These are phyloP conservation scores for Chelonia mydas DNA, from an alignment of 2,797 vertebrate species.

Conservation along the genomic window DNA sequence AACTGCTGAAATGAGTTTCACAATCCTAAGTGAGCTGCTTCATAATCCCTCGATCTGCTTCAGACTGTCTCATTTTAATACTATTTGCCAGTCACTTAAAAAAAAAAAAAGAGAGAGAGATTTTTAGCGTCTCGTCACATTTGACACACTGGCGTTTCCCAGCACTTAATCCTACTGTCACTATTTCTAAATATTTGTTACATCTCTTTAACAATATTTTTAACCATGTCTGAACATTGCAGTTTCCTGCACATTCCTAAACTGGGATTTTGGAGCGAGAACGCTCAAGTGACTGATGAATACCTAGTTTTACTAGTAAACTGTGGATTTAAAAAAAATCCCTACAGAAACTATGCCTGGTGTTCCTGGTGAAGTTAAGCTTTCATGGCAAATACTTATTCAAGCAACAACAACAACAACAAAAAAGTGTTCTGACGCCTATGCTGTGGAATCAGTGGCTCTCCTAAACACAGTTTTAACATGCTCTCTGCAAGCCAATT, in stretches of 20 bases:
- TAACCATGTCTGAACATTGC: neutral
- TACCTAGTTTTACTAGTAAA: neutral
- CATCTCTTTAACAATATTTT: neutral
- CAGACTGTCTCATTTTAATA: slow-evolving; percentile 65
- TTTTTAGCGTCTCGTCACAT: slow-evolving; percentile 54
- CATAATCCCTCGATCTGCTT: slow-evolving; percentile 70
- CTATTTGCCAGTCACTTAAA: slow-evolving; percentile 43
- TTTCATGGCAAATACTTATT: neutral
- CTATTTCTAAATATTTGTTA: neutral
- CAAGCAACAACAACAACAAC: neutral
- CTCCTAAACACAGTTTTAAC: slow-evolving; percentile 2
- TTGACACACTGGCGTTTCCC: slow-evolving; percentile 25
- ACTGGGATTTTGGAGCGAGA: neutral
- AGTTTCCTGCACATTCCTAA: no score
- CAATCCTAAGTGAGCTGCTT: slow-evolving; percentile 56
- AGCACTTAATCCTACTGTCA: neutral
- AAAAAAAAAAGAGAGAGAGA: neutral
- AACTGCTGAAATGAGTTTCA: slow-evolving; percentile 46
- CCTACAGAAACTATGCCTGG: neutral
- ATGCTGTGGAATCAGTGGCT: fast-evolving
- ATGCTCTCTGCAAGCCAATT: slow-evolving; percentile 31
- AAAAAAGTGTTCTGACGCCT: neutral
- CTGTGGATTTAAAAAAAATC: neutral
- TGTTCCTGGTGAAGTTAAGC: neutral
- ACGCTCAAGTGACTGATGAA: neutral